These are phyloP conservation scores for Upupa epops DNA, from an alignment of 2,113 vertebrate species.

Conservation along the genomic window DNA sequence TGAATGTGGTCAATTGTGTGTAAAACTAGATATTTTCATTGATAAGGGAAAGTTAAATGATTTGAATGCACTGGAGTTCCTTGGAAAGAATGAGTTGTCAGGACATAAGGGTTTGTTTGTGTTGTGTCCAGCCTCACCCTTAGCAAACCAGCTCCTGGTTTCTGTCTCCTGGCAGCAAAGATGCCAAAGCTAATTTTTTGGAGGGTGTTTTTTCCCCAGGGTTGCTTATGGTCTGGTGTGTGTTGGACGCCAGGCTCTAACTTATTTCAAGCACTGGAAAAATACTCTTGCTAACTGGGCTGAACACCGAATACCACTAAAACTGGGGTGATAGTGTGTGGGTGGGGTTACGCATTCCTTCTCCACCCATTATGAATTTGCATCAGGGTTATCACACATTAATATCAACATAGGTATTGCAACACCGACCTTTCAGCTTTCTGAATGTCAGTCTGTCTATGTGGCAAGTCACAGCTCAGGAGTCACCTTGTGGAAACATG, in stretches of 20 bases:
- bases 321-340: background rate
- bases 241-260: background rate
- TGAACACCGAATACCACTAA: background rate
- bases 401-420: background rate
- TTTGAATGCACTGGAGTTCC: background rate
- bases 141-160: background rate
- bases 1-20: background rate
- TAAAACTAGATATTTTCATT: background rate
- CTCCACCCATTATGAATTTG: slow-evolving; percentile 1
- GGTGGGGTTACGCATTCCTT: background rate
- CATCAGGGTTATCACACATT: background rate
- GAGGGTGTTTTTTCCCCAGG: background rate
- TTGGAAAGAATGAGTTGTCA: slow-evolving; percentile 47
- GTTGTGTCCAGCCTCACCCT: slow-evolving; percentile 19
- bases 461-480: background rate
- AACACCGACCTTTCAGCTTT: background rate
- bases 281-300: background rate
- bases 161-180: background rate
- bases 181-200: background rate
- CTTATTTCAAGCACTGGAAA: too few species aligned
- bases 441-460: background rate
- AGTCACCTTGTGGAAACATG: background rate
- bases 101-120: background rate
- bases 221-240: background rate
- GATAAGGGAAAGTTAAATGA: background rate